These are phyloP conservation scores for Acridotheres tristis DNA, from an alignment of 2,797 vertebrate genomes.

Conservation along the genomic window DNA sequence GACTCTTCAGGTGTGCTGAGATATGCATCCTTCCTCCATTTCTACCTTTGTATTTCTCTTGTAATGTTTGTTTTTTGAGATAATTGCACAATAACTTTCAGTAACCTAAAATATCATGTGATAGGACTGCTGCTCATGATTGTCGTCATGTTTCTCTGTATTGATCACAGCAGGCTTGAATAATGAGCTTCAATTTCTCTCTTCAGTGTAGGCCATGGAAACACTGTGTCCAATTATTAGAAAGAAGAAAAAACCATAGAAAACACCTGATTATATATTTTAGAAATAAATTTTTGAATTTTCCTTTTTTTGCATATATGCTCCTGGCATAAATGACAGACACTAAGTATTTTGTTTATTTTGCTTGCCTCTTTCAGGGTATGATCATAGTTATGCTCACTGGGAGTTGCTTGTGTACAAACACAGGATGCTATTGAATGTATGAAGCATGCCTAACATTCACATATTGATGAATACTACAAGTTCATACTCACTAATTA, in stretches of 20 bases:
- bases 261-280: not conserved
- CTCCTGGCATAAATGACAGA: not conserved
- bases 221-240: not conserved
- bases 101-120: not conserved
- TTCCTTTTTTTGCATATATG: not conserved
- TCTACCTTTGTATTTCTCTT: not conserved
- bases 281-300: not conserved
- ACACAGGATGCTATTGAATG: not conserved
- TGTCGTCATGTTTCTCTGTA: not conserved
- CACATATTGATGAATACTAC: not conserved
- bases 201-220: not conserved
- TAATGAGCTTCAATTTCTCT: slow-evolving; percentile 36
- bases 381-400: not conserved
- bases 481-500: slow-evolving; percentile 39
- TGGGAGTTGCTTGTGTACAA: not conserved
- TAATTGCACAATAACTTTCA: not conserved
- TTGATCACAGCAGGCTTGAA: slow-evolving; percentile 17
- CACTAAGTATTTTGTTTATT: not conserved
- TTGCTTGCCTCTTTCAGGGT: not conserved
- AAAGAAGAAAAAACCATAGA: not conserved
- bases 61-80: not conserved
- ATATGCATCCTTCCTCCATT: not conserved
- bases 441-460: not conserved
- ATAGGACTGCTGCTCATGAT: not conserved
- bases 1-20: not conserved